A percentile compares a stretch with the other conserved stretches of the same genome.
Conservation (phyloP, 2,888 invertebrate genomes). For the Geophilus truncorum region DNA sequence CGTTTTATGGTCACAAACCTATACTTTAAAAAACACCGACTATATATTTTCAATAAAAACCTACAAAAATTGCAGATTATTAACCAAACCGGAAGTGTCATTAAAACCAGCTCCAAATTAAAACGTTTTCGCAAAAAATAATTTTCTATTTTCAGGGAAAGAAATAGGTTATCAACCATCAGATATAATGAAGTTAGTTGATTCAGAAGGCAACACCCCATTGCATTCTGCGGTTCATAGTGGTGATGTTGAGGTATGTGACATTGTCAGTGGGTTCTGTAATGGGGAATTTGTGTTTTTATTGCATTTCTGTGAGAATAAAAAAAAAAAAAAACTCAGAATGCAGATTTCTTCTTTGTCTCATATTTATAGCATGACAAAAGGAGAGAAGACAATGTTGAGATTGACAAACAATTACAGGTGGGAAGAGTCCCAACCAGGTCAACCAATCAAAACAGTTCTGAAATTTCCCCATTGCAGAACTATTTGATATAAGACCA, state of each 20-base stretch:
- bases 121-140: too few relatives aligned
- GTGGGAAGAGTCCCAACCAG: neutral
- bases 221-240: constrained; percentile 54
- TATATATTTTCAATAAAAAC: too few relatives aligned
- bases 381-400: neutral
- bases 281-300: neutral
- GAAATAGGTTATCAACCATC: constrained; percentile 64
- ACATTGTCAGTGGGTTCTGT: too few relatives aligned
- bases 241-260: constrained; percentile 42
- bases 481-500: constrained; percentile 31
- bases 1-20: too few relatives aligned
- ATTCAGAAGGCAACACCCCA: constrained; percentile 75
- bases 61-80: too few relatives aligned
- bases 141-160: constrained; percentile 45
- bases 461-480: neutral
- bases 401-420: neutral
- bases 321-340: neutral
- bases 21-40: too few relatives aligned
- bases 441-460: neutral
- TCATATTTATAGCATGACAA: neutral
- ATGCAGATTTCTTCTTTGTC: too few relatives aligned
- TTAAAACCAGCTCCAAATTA: too few relatives aligned
- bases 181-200: constrained; percentile 76
- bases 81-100: too few relatives aligned
- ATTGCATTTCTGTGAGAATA: neutral